Evolutionary conservation across 2,113 vertebrate species (phyloP).

Genomic region (Thinocorus orbignyianus): DNA sequence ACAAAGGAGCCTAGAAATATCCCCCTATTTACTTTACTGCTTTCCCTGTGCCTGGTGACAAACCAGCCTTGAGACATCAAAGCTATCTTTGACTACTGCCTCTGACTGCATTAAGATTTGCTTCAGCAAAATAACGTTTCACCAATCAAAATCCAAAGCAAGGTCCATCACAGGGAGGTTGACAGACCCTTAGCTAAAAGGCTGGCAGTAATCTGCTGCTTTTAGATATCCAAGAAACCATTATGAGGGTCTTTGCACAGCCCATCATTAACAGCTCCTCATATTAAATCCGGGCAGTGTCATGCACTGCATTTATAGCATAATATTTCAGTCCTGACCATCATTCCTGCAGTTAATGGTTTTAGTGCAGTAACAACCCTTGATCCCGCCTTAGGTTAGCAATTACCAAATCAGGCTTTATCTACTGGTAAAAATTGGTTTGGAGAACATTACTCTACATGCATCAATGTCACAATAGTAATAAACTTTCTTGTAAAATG

Average conservation of each 20-base stretch:
- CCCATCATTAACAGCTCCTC: neutral
- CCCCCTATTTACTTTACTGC: neutral
- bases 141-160: neutral
- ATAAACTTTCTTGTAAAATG: slow-evolving; percentile 52
- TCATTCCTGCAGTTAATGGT: neutral
- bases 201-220: neutral
- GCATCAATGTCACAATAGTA: slow-evolving; percentile 16
- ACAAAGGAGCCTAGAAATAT: neutral
- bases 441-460: neutral
- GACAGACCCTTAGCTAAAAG: neutral
- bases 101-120: neutral
- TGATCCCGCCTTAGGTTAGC: neutral
- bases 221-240: neutral
- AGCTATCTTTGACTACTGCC: neutral
- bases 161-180: neutral
- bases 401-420: slow-evolving; percentile 43
- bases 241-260: neutral
- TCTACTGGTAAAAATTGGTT: slow-evolving; percentile 33
- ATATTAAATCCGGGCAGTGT: neutral
- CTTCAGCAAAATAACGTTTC: neutral
- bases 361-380: slow-evolving; percentile 7
- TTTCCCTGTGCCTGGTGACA: neutral
- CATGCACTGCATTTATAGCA: neutral
- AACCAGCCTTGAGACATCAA: neutral
- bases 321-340: neutral